A percentile compares a stretch with the other conserved stretches of the same genome.
These are phyloP conservation scores for Melikaiella ostensackeni DNA, from an alignment of 2,888 invertebrate genomes.

Conservation along the genomic window DNA sequence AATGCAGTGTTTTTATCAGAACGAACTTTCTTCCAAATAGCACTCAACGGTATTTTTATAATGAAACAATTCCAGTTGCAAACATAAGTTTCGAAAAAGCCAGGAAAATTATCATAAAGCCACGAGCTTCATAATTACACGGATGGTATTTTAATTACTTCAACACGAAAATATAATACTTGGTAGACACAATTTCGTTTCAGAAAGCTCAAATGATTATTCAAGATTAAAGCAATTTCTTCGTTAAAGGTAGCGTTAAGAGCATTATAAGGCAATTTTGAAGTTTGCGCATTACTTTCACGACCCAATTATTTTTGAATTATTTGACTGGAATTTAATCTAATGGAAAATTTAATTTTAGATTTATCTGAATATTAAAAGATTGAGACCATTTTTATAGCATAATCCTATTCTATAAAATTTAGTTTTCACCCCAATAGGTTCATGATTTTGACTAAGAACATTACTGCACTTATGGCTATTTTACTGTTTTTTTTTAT, in stretches of 20 bases:
- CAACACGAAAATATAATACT: slow-evolving; percentile 9
- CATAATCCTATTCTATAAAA: no score
- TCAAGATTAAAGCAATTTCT: slow-evolving; percentile 17
- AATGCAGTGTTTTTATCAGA: background rate
- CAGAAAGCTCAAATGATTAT: slow-evolving; percentile 10
- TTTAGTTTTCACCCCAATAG: no score
- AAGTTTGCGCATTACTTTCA: background rate
- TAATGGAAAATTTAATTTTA: background rate
- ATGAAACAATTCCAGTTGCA: slow-evolving; percentile 32
- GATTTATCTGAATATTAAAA: no score
- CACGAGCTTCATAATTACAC: slow-evolving; percentile 22
- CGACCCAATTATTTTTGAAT: background rate
- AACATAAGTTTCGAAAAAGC: slow-evolving; percentile 20
- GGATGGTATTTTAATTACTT: slow-evolving; percentile 35
- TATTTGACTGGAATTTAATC: background rate
- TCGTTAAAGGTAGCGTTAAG: background rate
- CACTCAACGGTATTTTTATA: slow-evolving; percentile 20
- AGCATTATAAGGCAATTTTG: background rate
- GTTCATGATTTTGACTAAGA: background rate
- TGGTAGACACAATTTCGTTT: slow-evolving; percentile 27
- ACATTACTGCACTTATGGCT: background rate
- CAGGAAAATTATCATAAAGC: slow-evolving; percentile 29
- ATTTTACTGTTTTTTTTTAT: background rate
- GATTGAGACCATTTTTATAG: no score
- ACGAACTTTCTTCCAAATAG: background rate